Percentiles rank a stretch among this genome's conserved stretches.
These are phyloP conservation scores for Mycalesis mineus DNA, from an alignment of 2,888 invertebrate genomes.

Conservation along the genomic window DNA sequence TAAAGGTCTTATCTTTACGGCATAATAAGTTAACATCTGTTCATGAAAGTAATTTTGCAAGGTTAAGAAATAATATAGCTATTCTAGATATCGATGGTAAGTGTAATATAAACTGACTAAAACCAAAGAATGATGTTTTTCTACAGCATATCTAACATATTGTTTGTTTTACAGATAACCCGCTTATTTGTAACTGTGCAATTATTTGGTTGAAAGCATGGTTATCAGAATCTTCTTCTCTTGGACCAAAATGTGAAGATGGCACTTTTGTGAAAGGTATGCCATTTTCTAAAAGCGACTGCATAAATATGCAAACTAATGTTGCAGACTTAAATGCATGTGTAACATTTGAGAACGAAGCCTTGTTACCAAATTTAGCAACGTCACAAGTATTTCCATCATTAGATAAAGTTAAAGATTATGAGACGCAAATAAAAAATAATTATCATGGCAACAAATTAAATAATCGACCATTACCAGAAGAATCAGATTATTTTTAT, in stretches of 20 bases:
- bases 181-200: slow-evolving; percentile 88
- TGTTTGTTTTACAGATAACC: slow-evolving; percentile 83
- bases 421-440: slow-evolving; percentile 62
- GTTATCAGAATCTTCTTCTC: slow-evolving; percentile 85
- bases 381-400: slow-evolving; percentile 79
- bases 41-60: slow-evolving; percentile 85
- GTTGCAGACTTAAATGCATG: slow-evolving; percentile 79
- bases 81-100: slow-evolving; percentile 90
- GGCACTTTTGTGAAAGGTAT: slow-evolving; percentile 86
- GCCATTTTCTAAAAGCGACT: slow-evolving; percentile 84
- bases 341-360: slow-evolving; percentile 83
- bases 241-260: slow-evolving; percentile 88
- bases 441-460: slow-evolving; percentile 68
- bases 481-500: slow-evolving; percentile 89
- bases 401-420: slow-evolving; percentile 77
- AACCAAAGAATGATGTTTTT: neutral
- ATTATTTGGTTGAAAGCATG: slow-evolving; percentile 90
- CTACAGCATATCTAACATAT: neutral
- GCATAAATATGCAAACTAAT: slow-evolving; percentile 65
- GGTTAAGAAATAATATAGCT: slow-evolving; percentile 88
- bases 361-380: slow-evolving; percentile 73
- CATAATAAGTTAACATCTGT: slow-evolving; percentile 87
- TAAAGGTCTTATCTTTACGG: slow-evolving; percentile 87
- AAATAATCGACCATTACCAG: slow-evolving; percentile 80
- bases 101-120: slow-evolving; percentile 28